Base-by-base conservation (phyloP, 2,888 invertebrate species). In the Malachius bipustulatus region DNA sequence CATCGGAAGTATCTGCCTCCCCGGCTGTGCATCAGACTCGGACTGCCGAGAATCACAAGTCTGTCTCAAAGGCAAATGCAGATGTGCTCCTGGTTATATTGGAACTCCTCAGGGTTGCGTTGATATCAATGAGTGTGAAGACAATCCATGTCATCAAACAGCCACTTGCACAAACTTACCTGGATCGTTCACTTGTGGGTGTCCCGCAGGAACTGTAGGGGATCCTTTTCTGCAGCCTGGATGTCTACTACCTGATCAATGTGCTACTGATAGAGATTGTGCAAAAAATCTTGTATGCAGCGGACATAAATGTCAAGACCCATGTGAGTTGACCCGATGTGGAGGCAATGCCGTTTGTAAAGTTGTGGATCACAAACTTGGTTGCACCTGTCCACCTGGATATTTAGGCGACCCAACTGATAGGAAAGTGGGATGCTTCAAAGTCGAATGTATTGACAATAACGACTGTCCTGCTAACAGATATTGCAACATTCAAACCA, bases 101-200 rank as follows among this genome's bases (percentile, higher is more conserved):
- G 68, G 76, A 40, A 74, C 75, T 2, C 75, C 75, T 1, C 74
- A 75, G 43, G 81, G 82, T 43, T 91, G 91, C 51, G 61, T 73
- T 3, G 89, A 91, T 54, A 72, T 88, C 16, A 72, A 91, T 53
- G 91, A 91, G 64, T 91, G 91, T 54, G 65, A 74, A 35, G 73
- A 75, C 31, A 63, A 66, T 44, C 82, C 83, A 0, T 91, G 91
- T 49, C 90, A 90, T 55, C 70, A 73, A 12, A 74, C 78, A 30
- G 87, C 88, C 2, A 68, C 72, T 32, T 91, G 91, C 56, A 65
- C 78, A 43, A 90, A 91, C 58, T 66, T 73, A 1, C 74, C 76
- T 2, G 90, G 90, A 3, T 82, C 85, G 1, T 90, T 74, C 55
- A 74, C 76, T 44, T 91, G 90, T 49, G 52, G 71, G 1, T 91